Conservation (phyloP, 2,797 vertebrate species). For the Melanogrammus aeglefinus region DNA sequence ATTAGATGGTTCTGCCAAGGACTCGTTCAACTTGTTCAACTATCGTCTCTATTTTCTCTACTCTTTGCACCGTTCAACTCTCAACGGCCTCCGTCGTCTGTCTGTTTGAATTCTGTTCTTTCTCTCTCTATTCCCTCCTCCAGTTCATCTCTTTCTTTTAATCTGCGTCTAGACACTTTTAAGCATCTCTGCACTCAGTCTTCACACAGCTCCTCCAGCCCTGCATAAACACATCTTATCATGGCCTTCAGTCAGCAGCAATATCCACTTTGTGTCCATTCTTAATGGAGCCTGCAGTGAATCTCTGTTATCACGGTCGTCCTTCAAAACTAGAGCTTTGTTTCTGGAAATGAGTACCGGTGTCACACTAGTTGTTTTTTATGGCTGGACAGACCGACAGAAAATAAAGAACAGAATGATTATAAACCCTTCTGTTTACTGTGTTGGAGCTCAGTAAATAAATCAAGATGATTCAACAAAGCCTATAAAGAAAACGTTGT, state of each 20-base stretch:
- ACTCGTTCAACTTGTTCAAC: not conserved
- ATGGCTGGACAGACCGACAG: not conserved
- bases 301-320: not conserved
- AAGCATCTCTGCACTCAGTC: not conserved
- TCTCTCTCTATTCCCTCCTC: not conserved
- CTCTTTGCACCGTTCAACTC: not conserved
- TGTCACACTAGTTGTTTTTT: too few relatives aligned
- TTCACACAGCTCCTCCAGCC: not conserved
- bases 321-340: not conserved
- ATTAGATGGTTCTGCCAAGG: not conserved
- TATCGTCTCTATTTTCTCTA: not conserved
- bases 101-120: not conserved
- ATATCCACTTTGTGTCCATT: not conserved
- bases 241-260: not conserved
- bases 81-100: not conserved
- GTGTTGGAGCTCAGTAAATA: not conserved
- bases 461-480: not conserved
- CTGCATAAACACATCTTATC: not conserved
- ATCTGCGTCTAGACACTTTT: not conserved
- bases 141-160: not conserved
- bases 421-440: not conserved
- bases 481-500: not conserved
- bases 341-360: not conserved
- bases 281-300: not conserved
- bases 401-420: not conserved